A percentile compares a stretch with the other conserved stretches of the same genome.
These are phyloP conservation scores for Branchinecta lynchi DNA, from an alignment of 1,140 invertebrate species.

Conservation along the genomic window DNA sequence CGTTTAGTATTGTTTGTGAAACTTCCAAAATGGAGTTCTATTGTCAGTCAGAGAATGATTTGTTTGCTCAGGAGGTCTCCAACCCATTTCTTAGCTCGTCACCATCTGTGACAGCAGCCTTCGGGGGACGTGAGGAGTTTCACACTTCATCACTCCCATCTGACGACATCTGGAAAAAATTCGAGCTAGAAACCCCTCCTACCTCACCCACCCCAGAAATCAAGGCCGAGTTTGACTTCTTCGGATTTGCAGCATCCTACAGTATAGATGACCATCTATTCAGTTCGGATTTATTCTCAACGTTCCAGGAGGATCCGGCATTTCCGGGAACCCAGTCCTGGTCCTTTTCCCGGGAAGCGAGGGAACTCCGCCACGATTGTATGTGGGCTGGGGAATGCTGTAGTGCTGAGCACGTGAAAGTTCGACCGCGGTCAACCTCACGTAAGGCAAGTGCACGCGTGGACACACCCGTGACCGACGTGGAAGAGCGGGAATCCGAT, in stretches of 20 bases:
- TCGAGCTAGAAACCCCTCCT: not conserved
- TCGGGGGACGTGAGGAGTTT: not conserved
- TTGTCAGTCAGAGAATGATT: not conserved
- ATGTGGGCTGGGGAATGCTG: constrained; percentile 47
- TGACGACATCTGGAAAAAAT: constrained; percentile 3
- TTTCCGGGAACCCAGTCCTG: not conserved
- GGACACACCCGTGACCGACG: constrained; percentile 21
- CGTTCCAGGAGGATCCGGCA: not conserved
- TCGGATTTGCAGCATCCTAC: not conserved
- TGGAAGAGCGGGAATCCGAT: constrained; percentile 23
- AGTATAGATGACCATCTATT: not conserved
- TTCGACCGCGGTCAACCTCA: constrained; percentile 16
- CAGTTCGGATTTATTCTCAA: not conserved
- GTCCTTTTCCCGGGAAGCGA: constrained; percentile 19
- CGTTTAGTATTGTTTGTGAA: too few relatives aligned
- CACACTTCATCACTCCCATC: not conserved
- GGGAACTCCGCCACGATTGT: constrained; percentile 41
- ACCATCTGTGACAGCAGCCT: not conserved
- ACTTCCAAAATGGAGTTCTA: not conserved
- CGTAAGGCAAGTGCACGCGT: not conserved
- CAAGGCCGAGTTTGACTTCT: not conserved
- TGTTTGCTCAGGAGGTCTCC: not conserved
- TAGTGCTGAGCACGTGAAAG: constrained; percentile 21
- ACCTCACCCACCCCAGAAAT: not conserved
- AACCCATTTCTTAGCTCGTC: not conserved